Evolutionary conservation across 2,888 invertebrate species (phyloP), one percentile per base, ranked within the genome.

Genomic region (Leptopilina syphax): DNA sequence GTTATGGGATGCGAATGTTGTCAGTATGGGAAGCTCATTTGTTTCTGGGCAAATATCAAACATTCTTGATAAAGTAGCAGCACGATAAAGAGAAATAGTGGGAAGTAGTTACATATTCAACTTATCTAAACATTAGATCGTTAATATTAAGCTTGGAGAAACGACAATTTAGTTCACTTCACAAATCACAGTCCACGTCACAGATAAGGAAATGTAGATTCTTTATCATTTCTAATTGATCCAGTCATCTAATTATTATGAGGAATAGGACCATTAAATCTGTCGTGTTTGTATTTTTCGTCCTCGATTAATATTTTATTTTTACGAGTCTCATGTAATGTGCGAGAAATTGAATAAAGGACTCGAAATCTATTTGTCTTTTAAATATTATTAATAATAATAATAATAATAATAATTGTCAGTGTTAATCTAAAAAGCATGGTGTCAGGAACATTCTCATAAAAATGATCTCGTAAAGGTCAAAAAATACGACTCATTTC

Each of bases 1-100:
- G 90, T 90, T 90, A 90, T 47, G 47, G 85, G 79, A 82, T 47
- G 54, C 70, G 18, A 18, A 18, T 18, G 27, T 70, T 70, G 68
- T 70, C 70, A 54, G 50, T 18, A 18, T 18, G 18, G 18, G 18
- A 18, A 18, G 18, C 18, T 18, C 57, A 73, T 73, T 73, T 73
- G 70, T 73, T 73, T 34, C n/a, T n/a, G 10, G 65, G 1, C 13
- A 50, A 77, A 54, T 77, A 18, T 27, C 27, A 47, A 47, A 24
- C 18, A 18, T 18, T 77, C 63, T 10, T 70, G 44, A 79, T 79
- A 66, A 67, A 80, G 13, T 57, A 50, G 57, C 44, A 77, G 41
- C 65, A 27, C 34, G 73, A 79, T 77, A 63, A 77, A 81, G 66
- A 44, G 70, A 47, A 67, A 66, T 73, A 67, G 12, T 79, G 63